Conservation (phyloP, 2,888 invertebrate species). For the Ethmia dodecea region DNA sequence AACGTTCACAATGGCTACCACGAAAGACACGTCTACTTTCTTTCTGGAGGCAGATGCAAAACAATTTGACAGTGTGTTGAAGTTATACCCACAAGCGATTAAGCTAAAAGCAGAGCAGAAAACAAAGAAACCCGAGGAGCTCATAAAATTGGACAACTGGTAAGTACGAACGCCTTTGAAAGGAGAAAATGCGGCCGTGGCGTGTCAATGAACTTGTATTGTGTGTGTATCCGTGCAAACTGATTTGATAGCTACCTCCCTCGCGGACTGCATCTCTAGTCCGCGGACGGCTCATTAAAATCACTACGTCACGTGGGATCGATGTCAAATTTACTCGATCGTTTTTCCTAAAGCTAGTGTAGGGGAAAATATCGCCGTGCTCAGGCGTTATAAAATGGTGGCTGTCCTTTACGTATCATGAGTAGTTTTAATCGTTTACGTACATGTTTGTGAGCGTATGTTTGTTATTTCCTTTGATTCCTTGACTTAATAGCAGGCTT, state of each 20-base stretch:
- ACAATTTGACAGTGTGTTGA: constrained; percentile 92
- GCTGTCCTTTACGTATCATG: constrained; percentile 62
- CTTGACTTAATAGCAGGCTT: constrained; percentile 36
- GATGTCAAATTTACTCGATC: constrained; percentile 81
- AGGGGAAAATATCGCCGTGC: constrained; percentile 72
- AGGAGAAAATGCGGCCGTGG: constrained; percentile 79
- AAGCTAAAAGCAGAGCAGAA: constrained; percentile 93
- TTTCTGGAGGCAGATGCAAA: constrained; percentile 92
- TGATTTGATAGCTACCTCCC: constrained; percentile 81
- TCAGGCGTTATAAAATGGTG: constrained; percentile 78
- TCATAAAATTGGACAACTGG: constrained; percentile 97
- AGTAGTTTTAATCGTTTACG: constrained; percentile 55
- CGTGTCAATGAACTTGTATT: constrained; percentile 80
- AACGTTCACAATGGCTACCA: constrained; percentile 87
- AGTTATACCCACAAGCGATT: constrained; percentile 94
- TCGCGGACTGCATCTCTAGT: constrained; percentile 80
- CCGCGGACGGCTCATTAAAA: constrained; percentile 82
- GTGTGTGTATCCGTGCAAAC: constrained; percentile 79
- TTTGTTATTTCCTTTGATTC: constrained; percentile 30
- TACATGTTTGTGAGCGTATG: constrained; percentile 38
- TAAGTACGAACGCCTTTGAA: constrained; percentile 81
- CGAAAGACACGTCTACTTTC: constrained; percentile 95
- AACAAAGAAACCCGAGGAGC: constrained; percentile 95
- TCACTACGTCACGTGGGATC: constrained; percentile 85
- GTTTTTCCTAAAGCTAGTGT: constrained; percentile 75